phyloP scores from a whole-genome alignment of 1,140 invertebrate genomes.

The Phymorhynchus buccinoides region DNA sequence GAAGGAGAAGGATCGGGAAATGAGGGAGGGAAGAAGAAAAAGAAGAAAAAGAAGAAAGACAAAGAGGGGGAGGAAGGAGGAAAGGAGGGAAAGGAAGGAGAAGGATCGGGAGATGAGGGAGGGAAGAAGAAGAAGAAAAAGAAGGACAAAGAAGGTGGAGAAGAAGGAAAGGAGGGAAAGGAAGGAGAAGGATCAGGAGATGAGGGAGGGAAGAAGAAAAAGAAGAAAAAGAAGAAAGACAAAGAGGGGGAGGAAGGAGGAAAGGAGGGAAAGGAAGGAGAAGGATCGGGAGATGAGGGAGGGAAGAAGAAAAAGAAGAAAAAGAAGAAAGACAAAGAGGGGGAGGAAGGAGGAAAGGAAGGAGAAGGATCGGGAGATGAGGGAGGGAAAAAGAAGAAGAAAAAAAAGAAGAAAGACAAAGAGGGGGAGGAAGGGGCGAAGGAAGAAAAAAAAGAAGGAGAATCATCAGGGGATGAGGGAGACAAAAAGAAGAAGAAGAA shows the following conservation, averaged over 20 bases:
- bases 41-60: background rate
- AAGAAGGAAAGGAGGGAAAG: background rate
- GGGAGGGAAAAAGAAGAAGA: background rate
- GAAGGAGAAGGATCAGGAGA: background rate
- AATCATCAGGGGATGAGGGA: background rate
- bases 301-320: background rate
- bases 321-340: slow-evolving; percentile 4
- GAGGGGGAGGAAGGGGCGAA: no score
- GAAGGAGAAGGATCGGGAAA: background rate
- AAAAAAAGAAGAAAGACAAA: background rate
- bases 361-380: background rate
- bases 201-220: background rate
- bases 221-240: background rate
- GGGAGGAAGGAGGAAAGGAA: background rate
- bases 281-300: background rate
- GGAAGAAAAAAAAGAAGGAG: background rate
- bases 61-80: no score
- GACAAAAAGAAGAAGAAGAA: background rate
- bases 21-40: background rate
- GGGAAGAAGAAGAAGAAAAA: background rate
- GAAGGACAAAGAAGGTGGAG: background rate
- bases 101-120: background rate
- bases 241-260: background rate
- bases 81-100: background rate
- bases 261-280: background rate